Evolutionary conservation across 2,113 vertebrate species (phyloP).

Genomic region (Malurus cyaneus): DNA sequence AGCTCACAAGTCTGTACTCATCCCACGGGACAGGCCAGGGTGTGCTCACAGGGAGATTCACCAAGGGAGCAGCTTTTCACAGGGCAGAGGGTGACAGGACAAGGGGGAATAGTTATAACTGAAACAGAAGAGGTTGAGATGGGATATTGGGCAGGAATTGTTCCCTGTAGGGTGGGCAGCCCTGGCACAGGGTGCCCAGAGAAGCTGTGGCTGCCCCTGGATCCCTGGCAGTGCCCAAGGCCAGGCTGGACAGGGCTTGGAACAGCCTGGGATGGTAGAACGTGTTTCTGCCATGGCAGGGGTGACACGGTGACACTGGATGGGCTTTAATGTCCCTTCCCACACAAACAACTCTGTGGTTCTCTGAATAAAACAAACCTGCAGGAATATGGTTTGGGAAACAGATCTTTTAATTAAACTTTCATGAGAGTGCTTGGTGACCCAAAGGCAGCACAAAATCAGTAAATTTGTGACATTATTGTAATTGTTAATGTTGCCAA

Average conservation of each 20-base stretch:
- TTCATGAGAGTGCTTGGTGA: fast-evolving
- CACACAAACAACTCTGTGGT: not conserved
- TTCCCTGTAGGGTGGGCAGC: fast-evolving
- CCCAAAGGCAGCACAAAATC: not conserved
- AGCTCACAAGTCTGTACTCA: not conserved
- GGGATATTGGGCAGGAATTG: fast-evolving
- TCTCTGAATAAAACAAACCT: not conserved
- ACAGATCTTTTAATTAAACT: not conserved
- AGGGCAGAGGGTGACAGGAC: not conserved
- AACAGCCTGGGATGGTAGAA: not conserved
- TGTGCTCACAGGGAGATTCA: fast-evolving
- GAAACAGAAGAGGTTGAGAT: not conserved
- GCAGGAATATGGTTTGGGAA: not conserved
- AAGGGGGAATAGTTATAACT: not conserved
- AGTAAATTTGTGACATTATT: fast-evolving
- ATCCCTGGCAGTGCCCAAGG: not conserved
- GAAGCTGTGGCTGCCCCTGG: not conserved
- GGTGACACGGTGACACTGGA: not conserved
- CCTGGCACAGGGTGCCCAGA: not conserved
- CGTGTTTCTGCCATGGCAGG: not conserved
- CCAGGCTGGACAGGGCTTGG: fast-evolving
- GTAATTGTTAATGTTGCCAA: not conserved
- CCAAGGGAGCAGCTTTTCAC: not conserved
- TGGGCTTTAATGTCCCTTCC: not conserved
- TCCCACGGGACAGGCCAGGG: fast-evolving